Percentiles rank a stretch among this genome's conserved stretches.
These are phyloP conservation scores for Phocoena phocoena DNA, from an alignment of 2,113 vertebrate species.

Conservation along the genomic window DNA sequence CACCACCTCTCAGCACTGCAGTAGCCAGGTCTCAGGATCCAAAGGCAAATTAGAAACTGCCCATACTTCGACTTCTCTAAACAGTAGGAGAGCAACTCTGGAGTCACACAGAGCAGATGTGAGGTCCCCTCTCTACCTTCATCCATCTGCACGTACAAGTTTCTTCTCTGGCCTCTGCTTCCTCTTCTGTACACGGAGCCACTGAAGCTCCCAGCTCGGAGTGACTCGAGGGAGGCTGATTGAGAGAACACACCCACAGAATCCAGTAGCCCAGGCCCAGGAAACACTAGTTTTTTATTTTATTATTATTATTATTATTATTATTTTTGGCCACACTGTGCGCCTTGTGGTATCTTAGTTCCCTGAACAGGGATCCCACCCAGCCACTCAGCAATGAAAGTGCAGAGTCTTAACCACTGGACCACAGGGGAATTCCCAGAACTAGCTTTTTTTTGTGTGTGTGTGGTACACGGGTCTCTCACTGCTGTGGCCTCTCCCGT, in stretches of 20 bases:
- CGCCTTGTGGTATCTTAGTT: no score
- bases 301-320: no score
- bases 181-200: background rate
- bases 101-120: background rate
- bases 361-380: no score
- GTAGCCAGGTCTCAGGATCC: background rate
- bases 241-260: background rate
- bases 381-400: no score
- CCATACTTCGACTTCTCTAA: background rate
- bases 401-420: no score
- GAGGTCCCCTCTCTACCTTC: background rate
- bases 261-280: fast-evolving
- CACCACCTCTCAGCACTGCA: fast-evolving
- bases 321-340: no score
- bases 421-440: no score
- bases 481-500: no score
- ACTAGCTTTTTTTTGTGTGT: no score
- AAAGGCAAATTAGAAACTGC: background rate
- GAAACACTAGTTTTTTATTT: background rate
- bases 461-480: no score
- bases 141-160: fast-evolving
- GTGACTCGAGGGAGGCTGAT: no score
- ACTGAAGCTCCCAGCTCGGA: fast-evolving
- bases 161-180: background rate
- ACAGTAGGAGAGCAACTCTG: background rate